Evolutionary conservation across 2,888 invertebrate species (phyloP), one percentile per base, ranked within the genome.

Genomic region (Ramazzottius varieornatus): DNA sequence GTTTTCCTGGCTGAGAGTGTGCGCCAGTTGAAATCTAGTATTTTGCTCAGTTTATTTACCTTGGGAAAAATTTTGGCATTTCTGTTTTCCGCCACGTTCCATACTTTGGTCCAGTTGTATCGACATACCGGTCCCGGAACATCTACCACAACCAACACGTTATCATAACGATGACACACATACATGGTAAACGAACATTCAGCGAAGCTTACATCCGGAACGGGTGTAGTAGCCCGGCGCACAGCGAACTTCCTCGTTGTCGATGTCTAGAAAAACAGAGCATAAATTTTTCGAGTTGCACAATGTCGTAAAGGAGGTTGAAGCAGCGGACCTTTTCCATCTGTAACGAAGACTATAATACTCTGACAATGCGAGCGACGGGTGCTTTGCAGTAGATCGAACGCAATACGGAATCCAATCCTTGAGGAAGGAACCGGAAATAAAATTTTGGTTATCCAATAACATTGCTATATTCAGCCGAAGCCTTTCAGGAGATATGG

Each of bases 91-190:
- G 72, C 73, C 1, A 73, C 68, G 40, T 71, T 70, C 74, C 75
- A 76, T 0, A 75, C 74, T 67, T 75, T 73, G 1, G 76, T 76
- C 74, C 75, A 76, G 70, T 76, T 76, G 68, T 76, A 76, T 68
- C 73, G 75, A 70, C 76, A 76, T 2, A 76, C 74, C 16, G 76
- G 76, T 1, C 76, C 76, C 46, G 76, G 75, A 1, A 76, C 76
- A 71, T 75, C 76, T 54, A 29, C 40, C n/a, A n/a, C n/a, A n/a
- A n/a, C n/a, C n/a, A n/a, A n/a, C 40, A 40, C 1, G 76, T 76
- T 71, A 75, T 75, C 63, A n/a, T n/a, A n/a, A n/a, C n/a, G n/a
- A n/a, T n/a, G n/a, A n/a, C 76, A 70, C 2, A 75, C 76, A 13
- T 40, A 40, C 8, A 40, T 40, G 20, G 8, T 40, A 8, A 8